Conservation (phyloP, 2,888 invertebrate genomes). For the Syritta pipiens region DNA sequence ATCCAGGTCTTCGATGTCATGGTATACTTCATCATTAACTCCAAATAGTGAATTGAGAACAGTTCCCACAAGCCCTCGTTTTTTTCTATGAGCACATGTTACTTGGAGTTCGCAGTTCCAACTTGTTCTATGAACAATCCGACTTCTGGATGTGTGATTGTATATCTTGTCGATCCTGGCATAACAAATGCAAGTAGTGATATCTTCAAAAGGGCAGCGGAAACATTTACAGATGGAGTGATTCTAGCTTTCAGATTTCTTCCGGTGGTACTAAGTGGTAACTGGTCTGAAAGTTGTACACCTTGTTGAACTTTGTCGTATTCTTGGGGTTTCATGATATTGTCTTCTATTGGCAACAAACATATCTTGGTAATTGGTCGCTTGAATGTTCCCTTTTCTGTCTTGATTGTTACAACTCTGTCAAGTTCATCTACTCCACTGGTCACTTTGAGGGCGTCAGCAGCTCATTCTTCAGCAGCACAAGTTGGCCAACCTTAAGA, state of each 20-base stretch:
- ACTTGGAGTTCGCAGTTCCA: not conserved
- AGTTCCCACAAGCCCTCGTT: not conserved
- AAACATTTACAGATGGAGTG: not conserved
- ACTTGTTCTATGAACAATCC: conserved; percentile 1
- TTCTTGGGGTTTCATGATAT: conserved; percentile 3
- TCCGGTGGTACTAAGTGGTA: not conserved
- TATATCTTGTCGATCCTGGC: not conserved
- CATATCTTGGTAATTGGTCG: conserved; percentile 26
- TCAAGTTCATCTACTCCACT: not conserved
- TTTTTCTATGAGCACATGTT: not conserved
- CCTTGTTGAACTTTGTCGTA: not conserved
- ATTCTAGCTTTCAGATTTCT: conserved; percentile 7
- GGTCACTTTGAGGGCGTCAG: conserved; percentile 6
- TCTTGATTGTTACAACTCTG: conserved; percentile 14
- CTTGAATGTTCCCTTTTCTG: conserved; percentile 16
- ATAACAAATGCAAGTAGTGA: not conserved
- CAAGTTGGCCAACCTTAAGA: not conserved
- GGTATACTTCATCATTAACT: conserved; percentile 17
- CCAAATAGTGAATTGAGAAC: not conserved
- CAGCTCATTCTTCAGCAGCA: conserved; percentile 3
- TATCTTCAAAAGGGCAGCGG: not conserved
- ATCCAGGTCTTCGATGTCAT: conserved; percentile 15
- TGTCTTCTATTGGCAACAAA: conserved; percentile 9
- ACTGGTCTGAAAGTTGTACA: not conserved
- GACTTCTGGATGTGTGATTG: not conserved